phyloP scores from a whole-genome alignment of 1,140 invertebrate species.

The Leptonema lineaticorne region DNA sequence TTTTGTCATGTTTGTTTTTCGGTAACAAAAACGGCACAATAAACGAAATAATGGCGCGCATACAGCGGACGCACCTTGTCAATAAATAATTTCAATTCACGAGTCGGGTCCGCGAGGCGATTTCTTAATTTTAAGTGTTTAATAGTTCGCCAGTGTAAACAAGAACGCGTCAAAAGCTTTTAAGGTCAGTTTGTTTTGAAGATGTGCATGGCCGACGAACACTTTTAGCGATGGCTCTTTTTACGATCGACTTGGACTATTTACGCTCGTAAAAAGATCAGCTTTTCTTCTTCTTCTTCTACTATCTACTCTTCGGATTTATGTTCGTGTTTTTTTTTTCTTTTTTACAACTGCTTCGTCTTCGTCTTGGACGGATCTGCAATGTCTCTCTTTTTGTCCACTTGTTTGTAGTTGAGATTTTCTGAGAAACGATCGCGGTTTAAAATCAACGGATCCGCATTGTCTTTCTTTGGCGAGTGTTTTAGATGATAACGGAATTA shows the following conservation, averaged over 20 bases:
- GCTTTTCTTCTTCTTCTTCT: not conserved
- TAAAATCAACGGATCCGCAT: no score
- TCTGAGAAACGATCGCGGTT: no score
- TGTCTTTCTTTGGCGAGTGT: no score
- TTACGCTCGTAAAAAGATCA: conserved; percentile 23
- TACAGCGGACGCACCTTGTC: conserved; percentile 20
- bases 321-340: no score
- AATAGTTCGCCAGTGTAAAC: conserved; percentile 39
- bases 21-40: conserved; percentile 33
- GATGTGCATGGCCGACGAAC: conserved; percentile 28
- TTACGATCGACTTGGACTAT: conserved; percentile 24
- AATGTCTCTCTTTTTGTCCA: no score
- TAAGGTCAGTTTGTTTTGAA: conserved; percentile 40
- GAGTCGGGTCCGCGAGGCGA: conserved; percentile 35
- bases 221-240: conserved; percentile 21
- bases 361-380: no score
- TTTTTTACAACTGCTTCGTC: no score
- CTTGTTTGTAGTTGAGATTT: no score
- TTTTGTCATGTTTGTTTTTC: conserved; percentile 27
- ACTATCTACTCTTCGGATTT: no score
- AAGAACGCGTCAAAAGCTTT: conserved; percentile 41
- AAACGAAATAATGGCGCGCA: conserved; percentile 40
- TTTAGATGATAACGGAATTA: no score
- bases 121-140: conserved; percentile 43
- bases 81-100: conserved; percentile 41